Base-by-base conservation (phyloP, 2,888 invertebrate genomes). In the Acrobasis repandana region DNA sequence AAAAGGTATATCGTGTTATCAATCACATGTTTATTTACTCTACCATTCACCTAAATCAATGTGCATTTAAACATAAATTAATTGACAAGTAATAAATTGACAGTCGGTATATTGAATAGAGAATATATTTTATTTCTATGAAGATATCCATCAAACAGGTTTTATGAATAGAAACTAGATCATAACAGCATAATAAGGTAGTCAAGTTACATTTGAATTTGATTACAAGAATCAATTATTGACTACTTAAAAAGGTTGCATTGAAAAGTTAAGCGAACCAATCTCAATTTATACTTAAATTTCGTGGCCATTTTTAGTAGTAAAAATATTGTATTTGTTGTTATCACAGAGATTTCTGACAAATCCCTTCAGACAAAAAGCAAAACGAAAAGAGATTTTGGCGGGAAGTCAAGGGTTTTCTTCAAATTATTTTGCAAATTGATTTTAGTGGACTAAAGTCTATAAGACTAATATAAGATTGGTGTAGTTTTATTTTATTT, bases 51-150 rank as follows among this genome's bases (percentile, higher is more conserved):
- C 3, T 38, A 38, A 11, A 14, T 38, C 2, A 38, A 38, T 10
- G 10, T 38, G 10, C 11, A 38, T 14, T 2, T 11, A 10, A 36
- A 16, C 18, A 20, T 54, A 36, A 36, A 33, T 54, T 36, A 33
- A 36, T 54, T 16, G 36, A 38, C 18, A 38, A 54, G 15, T 9
- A 16, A 38, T 10, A 38, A n/a, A 36, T 11, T 38, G 38, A 38
- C 54, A 38, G 20, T 38, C 54, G 16, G 10, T 4, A 38, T 16
- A 43, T 20, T 20, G 38, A 43, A 18, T 54, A 16, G 36, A 54
- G 38, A 38, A 54, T 38, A 36, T 52, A 51, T 52, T 52, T 36
- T 15, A 8, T 38, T 36, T 51, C 52, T 18, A 51, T 51, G 38
- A 43, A 34, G 33, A 50, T n/a, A 50, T 50, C 51, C 0, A 15